phyloP scores from a whole-genome alignment of 1,140 invertebrate genomes.

The Calephelis nemesis region DNA sequence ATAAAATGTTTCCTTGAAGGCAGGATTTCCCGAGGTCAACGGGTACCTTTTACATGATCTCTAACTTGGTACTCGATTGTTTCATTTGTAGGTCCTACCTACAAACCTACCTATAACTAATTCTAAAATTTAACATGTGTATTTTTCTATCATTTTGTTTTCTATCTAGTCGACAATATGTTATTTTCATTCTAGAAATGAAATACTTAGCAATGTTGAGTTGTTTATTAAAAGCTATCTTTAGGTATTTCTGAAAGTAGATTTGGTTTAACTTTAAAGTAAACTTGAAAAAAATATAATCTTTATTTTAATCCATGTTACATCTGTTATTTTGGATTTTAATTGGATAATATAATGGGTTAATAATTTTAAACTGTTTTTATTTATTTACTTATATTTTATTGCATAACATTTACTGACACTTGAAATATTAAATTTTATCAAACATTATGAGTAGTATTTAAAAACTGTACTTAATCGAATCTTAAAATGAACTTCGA shows the following conservation, averaged over 20 bases:
- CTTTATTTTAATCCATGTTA: no score
- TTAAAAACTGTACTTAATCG: no score
- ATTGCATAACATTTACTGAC: no score
- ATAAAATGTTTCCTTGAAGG: conserved; percentile 39
- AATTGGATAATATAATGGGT: conserved; percentile 20
- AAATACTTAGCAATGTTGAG: neutral
- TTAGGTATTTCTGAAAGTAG: neutral
- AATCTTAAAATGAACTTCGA: no score
- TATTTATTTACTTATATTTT: no score
- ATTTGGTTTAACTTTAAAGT: no score
- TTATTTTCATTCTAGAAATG: neutral
- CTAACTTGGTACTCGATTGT: conserved; percentile 22
- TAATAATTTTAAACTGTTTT: neutral
- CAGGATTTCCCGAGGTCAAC: conserved; percentile 51
- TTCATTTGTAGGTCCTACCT: conserved; percentile 2
- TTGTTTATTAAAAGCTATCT: neutral
- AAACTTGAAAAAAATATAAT: neutral
- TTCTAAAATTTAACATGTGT: neutral
- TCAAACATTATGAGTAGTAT: no score
- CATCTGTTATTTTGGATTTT: neutral
- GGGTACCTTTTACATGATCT: conserved; percentile 15
- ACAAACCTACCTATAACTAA: neutral
- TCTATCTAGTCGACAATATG: conserved; percentile 10
- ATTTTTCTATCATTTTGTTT: neutral
- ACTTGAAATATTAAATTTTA: no score